These are phyloP conservation scores for Eulemur rubriventer DNA, from an alignment of 2,797 vertebrate species.

Conservation along the genomic window DNA sequence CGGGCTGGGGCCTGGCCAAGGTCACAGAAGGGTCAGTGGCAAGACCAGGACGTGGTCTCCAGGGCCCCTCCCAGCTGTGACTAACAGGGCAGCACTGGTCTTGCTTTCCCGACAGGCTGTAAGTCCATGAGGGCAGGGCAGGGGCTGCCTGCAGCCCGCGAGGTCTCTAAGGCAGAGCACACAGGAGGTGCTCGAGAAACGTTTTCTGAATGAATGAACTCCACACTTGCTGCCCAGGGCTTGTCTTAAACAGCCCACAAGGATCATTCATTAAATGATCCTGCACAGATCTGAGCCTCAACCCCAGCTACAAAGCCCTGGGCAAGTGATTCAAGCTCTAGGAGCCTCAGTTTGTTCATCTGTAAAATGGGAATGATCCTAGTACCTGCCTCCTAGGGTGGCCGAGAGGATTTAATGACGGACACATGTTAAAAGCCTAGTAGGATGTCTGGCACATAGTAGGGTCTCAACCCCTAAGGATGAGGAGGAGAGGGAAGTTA, in stretches of 20 bases:
- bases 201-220: background rate
- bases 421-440: fast-evolving
- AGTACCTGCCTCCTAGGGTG: background rate
- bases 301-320: background rate
- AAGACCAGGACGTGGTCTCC: background rate
- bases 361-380: background rate
- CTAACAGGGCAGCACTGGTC: background rate
- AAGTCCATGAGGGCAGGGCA: background rate
- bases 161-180: background rate
- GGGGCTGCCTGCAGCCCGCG: fast-evolving
- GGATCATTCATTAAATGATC: fast-evolving
- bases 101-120: background rate
- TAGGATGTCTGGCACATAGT: fast-evolving
- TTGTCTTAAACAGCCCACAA: background rate
- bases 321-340: too few species aligned
- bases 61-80: background rate
- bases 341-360: background rate
- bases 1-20: too few species aligned
- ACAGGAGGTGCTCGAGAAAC: background rate
- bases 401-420: background rate
- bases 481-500: background rate
- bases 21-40: background rate
- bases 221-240: background rate
- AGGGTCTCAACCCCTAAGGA: background rate
- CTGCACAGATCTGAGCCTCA: background rate